These are phyloP conservation scores for Bombus fervidus DNA, from an alignment of 1,140 invertebrate genomes.

Conservation along the genomic window DNA sequence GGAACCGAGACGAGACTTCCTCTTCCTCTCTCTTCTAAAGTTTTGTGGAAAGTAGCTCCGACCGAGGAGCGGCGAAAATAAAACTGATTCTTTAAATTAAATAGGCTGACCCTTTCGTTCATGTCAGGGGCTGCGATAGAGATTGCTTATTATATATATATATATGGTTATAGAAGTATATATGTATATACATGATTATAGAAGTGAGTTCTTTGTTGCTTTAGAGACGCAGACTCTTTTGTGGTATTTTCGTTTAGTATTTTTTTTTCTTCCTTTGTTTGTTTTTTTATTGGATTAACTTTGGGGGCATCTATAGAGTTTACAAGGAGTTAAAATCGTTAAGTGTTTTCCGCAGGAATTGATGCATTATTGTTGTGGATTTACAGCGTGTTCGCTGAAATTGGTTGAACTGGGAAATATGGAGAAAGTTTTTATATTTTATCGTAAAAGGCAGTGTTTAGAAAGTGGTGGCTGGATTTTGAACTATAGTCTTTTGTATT, in stretches of 20 bases:
- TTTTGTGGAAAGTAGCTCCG: constrained; percentile 51
- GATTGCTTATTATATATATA: not conserved
- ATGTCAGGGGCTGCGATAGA: not conserved
- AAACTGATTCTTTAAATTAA: constrained; percentile 46
- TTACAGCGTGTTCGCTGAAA: not conserved
- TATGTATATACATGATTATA: not conserved
- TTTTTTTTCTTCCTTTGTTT: not conserved
- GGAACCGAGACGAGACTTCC: constrained; percentile 65
- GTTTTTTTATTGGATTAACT: not conserved
- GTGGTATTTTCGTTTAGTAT: not conserved
- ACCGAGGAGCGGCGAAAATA: constrained; percentile 45
- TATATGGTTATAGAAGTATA: not conserved
- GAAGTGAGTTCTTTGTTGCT: not conserved
- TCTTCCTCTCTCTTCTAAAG: constrained; percentile 50
- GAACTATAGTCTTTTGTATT: not conserved
- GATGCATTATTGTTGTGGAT: not conserved
- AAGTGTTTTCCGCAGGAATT: not conserved
- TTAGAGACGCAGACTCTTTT: not conserved
- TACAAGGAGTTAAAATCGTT: not conserved
- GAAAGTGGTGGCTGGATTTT: not conserved
- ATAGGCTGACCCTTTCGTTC: not conserved
- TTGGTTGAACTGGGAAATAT: not conserved
- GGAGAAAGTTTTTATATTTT: not conserved
- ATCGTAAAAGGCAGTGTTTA: not conserved
- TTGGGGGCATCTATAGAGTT: not conserved